phyloP scores from a whole-genome alignment of 1,140 invertebrate species.

The Cotesia typhae region DNA sequence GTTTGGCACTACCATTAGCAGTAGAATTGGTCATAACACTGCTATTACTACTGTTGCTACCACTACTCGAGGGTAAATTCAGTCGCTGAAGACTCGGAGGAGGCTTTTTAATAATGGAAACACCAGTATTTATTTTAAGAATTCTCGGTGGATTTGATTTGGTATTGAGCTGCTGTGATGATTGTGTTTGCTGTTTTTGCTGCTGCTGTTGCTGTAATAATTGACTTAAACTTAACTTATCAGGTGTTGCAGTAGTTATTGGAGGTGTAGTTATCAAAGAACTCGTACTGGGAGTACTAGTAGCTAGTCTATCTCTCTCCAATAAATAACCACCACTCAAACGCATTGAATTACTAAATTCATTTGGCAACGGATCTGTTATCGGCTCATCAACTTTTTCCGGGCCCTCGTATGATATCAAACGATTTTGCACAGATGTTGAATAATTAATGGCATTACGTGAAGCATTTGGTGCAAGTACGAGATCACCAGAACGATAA shows the following conservation, averaged over 20 bases:
- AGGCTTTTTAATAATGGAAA: constrained; percentile 63
- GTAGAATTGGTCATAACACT: constrained; percentile 28
- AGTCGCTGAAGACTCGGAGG: constrained; percentile 59
- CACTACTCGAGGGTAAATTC: constrained; percentile 45
- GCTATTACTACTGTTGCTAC: constrained; percentile 37
- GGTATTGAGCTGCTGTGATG: constrained; percentile 13
- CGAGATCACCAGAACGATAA: constrained; percentile 74
- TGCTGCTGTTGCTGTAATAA: no score
- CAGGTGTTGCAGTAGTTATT: constrained; percentile 18
- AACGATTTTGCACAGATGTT: constrained; percentile 79
- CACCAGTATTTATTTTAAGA: constrained; percentile 55
- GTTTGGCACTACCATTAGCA: constrained; percentile 44
- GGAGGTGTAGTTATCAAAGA: constrained; percentile 7
- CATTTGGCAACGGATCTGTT: constrained; percentile 52
- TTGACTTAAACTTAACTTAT: constrained; percentile 4
- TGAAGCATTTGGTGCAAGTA: constrained; percentile 76
- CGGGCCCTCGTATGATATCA: constrained; percentile 76
- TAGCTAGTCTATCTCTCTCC: constrained; percentile 49
- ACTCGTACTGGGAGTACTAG: constrained; percentile 33
- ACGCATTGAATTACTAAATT: constrained; percentile 54
- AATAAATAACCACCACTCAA: constrained; percentile 54
- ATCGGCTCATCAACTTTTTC: constrained; percentile 62
- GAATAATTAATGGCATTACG: constrained; percentile 79
- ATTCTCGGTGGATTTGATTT: constrained; percentile 42
- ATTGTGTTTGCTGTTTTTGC: background rate